Percentiles rank a stretch among this genome's conserved stretches.
Evolutionary conservation across 2,113 vertebrate species (phyloP).

Genomic region (Pongo abelii): DNA sequence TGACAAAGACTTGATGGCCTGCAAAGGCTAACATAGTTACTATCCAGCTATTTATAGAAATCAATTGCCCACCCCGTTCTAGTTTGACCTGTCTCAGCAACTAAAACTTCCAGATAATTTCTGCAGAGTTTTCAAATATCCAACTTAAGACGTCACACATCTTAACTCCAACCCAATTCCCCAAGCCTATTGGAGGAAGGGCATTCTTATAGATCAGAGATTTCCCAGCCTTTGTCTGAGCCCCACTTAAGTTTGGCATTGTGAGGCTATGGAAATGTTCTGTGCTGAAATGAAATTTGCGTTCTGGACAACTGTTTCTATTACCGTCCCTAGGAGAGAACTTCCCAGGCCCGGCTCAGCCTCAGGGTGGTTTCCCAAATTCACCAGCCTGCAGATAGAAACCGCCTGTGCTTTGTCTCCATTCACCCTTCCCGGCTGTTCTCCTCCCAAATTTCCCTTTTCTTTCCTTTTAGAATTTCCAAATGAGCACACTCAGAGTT

Average conservation of each 20-base stretch:
- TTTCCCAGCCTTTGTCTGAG: background rate
- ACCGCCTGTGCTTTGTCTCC: background rate
- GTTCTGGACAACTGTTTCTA: background rate
- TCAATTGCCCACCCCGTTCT: rapidly evolving
- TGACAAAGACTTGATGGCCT: background rate
- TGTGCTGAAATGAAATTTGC: background rate
- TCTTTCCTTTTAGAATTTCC: background rate
- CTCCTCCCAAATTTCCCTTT: background rate
- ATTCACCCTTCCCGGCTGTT: background rate
- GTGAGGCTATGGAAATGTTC: background rate
- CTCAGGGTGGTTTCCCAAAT: background rate
- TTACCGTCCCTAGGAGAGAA: background rate
- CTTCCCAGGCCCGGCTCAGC: background rate
- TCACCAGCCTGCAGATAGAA: background rate
- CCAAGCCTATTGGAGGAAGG: background rate
- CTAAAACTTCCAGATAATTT: background rate
- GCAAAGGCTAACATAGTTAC: background rate
- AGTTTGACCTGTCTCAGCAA: background rate
- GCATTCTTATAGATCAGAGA: background rate
- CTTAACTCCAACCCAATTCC: background rate
- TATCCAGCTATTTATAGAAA: background rate
- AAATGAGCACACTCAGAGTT: background rate
- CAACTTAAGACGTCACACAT: background rate
- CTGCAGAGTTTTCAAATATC: background rate
- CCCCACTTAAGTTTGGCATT: background rate